Evolutionary conservation across 92 coral and sea anemone genomes (phyloP), one percentile per base, ranked within the genome.

Genomic region (Epizoanthus stellaris): DNA sequence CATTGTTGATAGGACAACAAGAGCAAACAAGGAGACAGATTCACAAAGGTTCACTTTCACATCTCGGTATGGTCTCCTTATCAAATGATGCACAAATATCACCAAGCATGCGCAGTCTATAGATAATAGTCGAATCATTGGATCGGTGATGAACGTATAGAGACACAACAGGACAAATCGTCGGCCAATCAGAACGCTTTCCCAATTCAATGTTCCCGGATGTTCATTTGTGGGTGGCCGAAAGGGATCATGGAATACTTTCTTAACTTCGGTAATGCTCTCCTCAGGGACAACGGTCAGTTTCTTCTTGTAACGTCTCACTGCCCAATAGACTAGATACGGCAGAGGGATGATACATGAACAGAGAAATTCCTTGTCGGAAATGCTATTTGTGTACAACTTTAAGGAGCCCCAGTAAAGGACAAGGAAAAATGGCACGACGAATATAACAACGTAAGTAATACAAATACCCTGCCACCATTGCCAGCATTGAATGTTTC

Each of bases 171-270:
- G 77, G 6, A 86, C 13, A 0, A 77, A 69, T 30, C 89, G 59
- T 6, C 89, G 85, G 6, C 85, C 89, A 56, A 73, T 64, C 63
- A 85, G 76, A 12, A 85, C 66, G 58, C 88, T 76, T 66, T 85
- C 88, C 88, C 88, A 85, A 73, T 85, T 65, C 65, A 85, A 40
- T 6, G 88, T 85, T 20, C 88, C 88, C 23, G n/a, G 34, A 73
- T 85, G 75, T 6, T 40, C 54, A 30, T 49, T 2, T 21, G 45
- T 25, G 0, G 88, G 56, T 16, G 52, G 11, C 14, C 84, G 82
- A 42, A 86, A 86, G 16, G 89, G 85, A 4, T 36, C 71, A n/a
- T 86, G 79, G 9, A 86, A 61, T 10, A 79, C 80, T 52, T 67
- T 16, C 34, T 57, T 79, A 5, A 79, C 38, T 52, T 77, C 89